phyloP scores from a whole-genome alignment of 2,797 vertebrate genomes.

The Sebastes steindachneri region DNA sequence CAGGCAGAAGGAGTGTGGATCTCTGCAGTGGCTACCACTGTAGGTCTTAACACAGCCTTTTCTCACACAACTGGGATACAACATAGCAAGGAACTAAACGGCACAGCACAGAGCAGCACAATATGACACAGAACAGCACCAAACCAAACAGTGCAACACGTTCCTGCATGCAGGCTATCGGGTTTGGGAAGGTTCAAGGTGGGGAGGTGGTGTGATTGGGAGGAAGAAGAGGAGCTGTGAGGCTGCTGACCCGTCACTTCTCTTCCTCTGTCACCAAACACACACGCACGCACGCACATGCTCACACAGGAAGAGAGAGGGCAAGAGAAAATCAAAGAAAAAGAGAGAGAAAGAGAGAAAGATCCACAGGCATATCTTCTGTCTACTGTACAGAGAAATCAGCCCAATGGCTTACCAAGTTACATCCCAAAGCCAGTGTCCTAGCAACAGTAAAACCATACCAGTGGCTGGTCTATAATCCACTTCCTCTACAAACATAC shows the following conservation, averaged over 20 bases:
- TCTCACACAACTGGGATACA: background rate
- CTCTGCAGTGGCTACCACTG: background rate
- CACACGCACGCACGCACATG: constrained; percentile 6
- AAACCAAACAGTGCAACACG: constrained; percentile 28
- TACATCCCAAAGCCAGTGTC: background rate
- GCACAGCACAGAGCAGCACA: constrained; percentile 1
- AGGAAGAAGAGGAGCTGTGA: constrained; percentile 45
- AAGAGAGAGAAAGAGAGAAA: constrained; percentile 24
- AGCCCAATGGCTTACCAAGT: background rate
- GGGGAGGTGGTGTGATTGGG: constrained; percentile 11
- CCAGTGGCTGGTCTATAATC: background rate
- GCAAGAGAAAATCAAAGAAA: background rate
- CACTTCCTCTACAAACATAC: background rate
- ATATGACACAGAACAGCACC: constrained; percentile 31
- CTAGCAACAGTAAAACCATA: background rate
- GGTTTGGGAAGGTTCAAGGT: constrained; percentile 12
- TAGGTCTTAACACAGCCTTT: background rate
- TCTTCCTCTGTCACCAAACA: constrained; percentile 27
- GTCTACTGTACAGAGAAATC: background rate
- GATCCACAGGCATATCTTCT: constrained; percentile 12
- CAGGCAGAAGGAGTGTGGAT: constrained; percentile 35
- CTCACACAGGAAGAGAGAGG: background rate
- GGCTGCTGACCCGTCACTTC: constrained; percentile 12
- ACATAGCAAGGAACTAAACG: constrained; percentile 12
- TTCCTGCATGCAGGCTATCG: constrained; percentile 66